Conservation (phyloP, 2,113 vertebrate species). For the Myodes glareolus region DNA sequence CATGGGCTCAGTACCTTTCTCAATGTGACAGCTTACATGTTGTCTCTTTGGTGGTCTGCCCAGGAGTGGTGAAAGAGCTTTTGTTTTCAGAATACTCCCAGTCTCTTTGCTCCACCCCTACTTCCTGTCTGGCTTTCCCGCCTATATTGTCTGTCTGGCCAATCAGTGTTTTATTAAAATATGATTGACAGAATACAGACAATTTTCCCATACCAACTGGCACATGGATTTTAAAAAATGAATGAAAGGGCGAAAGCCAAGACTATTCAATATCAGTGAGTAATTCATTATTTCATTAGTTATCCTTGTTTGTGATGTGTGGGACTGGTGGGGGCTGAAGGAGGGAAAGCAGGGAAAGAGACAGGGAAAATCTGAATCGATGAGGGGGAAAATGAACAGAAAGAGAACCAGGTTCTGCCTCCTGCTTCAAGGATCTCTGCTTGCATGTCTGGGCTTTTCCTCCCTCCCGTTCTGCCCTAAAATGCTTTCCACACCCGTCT, state of each 20-base stretch:
- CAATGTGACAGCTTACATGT: no score
- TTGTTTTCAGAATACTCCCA: no score
- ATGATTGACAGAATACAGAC: no score
- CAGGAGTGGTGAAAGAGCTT: no score
- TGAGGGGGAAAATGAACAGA: background rate
- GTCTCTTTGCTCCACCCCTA: no score
- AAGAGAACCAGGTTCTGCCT: background rate
- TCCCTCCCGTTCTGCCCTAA: background rate
- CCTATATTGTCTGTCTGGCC: no score
- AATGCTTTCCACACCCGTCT: background rate
- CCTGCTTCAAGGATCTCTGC: background rate
- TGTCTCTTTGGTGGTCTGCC: no score
- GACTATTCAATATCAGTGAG: background rate
- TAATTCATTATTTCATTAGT: background rate
- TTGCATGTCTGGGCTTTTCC: background rate
- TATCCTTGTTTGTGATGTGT: background rate
- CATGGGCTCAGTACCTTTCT: no score
- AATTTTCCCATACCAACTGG: no score
- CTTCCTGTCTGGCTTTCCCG: no score
- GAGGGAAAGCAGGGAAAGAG: background rate
- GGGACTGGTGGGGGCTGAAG: background rate
- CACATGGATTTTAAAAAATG: background rate
- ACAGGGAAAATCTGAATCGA: background rate
- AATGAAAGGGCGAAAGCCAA: conserved; percentile 24
- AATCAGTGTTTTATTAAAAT: no score